These are phyloP conservation scores for Nebria brevicollis DNA, from an alignment of 2,888 invertebrate species.

Conservation along the genomic window DNA sequence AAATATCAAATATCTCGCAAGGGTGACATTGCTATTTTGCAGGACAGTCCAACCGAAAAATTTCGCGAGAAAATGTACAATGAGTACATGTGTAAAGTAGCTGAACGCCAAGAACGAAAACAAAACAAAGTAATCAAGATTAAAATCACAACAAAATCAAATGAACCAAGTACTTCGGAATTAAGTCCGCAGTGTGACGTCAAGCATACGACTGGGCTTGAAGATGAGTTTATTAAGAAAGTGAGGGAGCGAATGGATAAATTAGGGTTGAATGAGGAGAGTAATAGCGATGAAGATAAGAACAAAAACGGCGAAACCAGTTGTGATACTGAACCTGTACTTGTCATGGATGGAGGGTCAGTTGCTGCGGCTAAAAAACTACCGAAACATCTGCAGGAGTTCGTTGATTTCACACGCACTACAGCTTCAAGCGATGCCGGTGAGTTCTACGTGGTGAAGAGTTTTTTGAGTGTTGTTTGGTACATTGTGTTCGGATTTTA, in stretches of 20 bases:
- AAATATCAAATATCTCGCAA: constrained; percentile 64
- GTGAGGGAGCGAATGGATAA: constrained; percentile 78
- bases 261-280: constrained; percentile 73
- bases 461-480: constrained; percentile 42
- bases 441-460: constrained; percentile 39
- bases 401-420: constrained; percentile 71
- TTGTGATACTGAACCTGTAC: constrained; percentile 58
- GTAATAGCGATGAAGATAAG: constrained; percentile 66
- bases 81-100: constrained; percentile 83
- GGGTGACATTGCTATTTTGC: constrained; percentile 63
- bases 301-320: constrained; percentile 56
- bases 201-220: constrained; percentile 68
- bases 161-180: constrained; percentile 50
- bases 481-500: constrained; percentile 38
- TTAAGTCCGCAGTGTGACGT: constrained; percentile 55
- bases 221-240: constrained; percentile 80
- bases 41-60: constrained; percentile 69
- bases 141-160: constrained; percentile 63
- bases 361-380: constrained; percentile 72
- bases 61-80: constrained; percentile 85
- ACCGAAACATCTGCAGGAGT: constrained; percentile 83
- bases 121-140: constrained; percentile 84
- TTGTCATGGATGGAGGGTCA: constrained; percentile 73
- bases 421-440: constrained; percentile 40
- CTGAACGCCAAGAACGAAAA: constrained; percentile 80